A percentile compares a stretch with the other conserved stretches of the same genome.
Evolutionary conservation across 1,140 invertebrate genomes (phyloP).

Genomic region (Venturia canescens): DNA sequence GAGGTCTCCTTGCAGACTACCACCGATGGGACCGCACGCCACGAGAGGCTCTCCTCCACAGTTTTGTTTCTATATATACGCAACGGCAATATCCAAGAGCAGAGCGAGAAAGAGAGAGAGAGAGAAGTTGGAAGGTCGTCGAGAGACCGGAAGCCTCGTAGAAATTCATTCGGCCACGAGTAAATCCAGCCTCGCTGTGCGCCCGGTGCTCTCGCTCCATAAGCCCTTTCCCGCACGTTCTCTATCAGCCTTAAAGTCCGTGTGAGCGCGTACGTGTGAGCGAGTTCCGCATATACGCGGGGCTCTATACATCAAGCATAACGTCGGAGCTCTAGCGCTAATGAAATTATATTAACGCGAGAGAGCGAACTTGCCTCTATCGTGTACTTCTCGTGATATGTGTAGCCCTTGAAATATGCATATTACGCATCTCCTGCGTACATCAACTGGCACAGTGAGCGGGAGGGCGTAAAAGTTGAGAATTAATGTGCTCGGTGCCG

Average conservation of each 20-base stretch:
- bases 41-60: background rate
- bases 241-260: too few relatives aligned
- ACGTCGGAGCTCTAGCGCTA: slow-evolving; percentile 16
- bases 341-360: slow-evolving; percentile 38
- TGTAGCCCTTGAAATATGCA: slow-evolving; percentile 1
- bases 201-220: background rate
- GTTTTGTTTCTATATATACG: background rate
- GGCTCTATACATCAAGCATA: background rate
- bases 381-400: background rate
- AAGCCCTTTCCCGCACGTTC: background rate
- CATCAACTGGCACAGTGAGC: background rate
- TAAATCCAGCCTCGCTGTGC: slow-evolving; percentile 29
- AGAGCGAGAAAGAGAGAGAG: too few relatives aligned
- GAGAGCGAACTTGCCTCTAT: slow-evolving; percentile 26
- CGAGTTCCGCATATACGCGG: background rate
- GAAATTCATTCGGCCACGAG: slow-evolving; percentile 36
- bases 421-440: background rate
- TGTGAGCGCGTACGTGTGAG: background rate
- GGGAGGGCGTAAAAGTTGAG: background rate
- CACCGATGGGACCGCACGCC: slow-evolving; percentile 18
- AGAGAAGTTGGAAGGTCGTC: background rate
- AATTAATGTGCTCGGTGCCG: background rate
- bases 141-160: slow-evolving; percentile 5
- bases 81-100: background rate
- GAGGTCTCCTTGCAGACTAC: background rate